Base-by-base conservation (phyloP, 2,113 vertebrate genomes). In the Pelmatolapia mariae region DNA sequence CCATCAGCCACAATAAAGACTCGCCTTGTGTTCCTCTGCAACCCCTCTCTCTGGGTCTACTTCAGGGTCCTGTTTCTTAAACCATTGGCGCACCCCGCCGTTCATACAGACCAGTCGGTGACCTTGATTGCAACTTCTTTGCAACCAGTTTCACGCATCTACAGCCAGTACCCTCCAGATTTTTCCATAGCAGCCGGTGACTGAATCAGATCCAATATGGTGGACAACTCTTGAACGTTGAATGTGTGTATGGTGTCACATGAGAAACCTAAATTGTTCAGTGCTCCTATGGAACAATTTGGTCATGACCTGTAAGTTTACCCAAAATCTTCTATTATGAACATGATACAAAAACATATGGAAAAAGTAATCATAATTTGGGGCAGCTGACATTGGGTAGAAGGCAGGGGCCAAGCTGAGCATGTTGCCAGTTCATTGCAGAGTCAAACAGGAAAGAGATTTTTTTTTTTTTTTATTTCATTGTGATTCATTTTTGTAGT, bases 281-380 rank as follows among this genome's bases (percentile, higher is more conserved):
- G 15, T 73, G 40, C 3, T 47, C 9, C 10, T 76, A 7, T 19
- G 6, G 24, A 29, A 29, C 16, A 76, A 50, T 19, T 76, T 50
- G 6, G 43, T 19, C 9, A 45, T 47, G 40, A 76, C 0, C 40
- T 47, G 40, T 2, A 26, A 29, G 10, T 76, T 26, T 47, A 26
- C 0, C 15, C 68, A 0, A 29, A 5, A 11, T 3, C 11, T 29
- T 47, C 40, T 47, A 24, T 10, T 24, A 6, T 71, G 38, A 38
- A 43, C 0, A 71, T 43, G 40, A 76, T 6, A 45, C 22, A 26
- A 29, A 76, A 50, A 50, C 43, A 76, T 7, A 76, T 19, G 9
- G 24, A 50, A 50, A 50, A 50, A 12, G 38, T 10, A 26, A 73
- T 24, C 13, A 22, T 15, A 19, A 22, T 40, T 10, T 43, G 1